Base-by-base conservation (phyloP, 2,113 vertebrate genomes). In the Ctenodactylus gundi region DNA sequence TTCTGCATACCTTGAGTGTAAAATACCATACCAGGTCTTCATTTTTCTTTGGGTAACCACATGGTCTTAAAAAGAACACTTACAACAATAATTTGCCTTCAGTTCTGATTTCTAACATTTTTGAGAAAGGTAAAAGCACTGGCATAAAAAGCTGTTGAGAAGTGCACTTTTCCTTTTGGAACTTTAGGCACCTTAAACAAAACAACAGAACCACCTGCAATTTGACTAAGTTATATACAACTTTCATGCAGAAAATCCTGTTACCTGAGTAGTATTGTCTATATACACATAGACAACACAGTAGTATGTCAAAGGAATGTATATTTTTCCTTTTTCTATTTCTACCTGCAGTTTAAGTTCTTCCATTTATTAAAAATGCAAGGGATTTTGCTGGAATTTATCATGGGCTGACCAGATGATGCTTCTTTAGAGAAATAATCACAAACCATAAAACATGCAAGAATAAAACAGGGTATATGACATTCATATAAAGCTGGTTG, bases 401-500 rank as follows among this genome's bases (percentile, higher is more conserved):
- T 97, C 75, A 89, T 58, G 31, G 49, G 46, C 49, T 86, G 83
- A 12, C 27, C n/a, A 78, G 34, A 41, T 25, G 85, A 31, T 29
- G 27, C 29, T 96, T 53, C 62, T 89, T 89, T 94, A 60, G 7
- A 78, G 81, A 88, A 96, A 81, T 77, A 88, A 95, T 92, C 75
- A 87, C 91, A 93, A 91, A 85, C 76, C 70, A 95, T 97, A 96
- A 97, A 96, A 85, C 85, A 96, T 41, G 46, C 14, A 72, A 89
- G 34, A 82, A 84, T 34, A 86, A 95, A 97, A 87, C 49, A 85
- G 65, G 94, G 44, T 94, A 1, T 89, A 31, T 84, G 89, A 55
- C 83, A 85, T 53, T 96, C 77, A 67, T 39, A 86, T 88, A 85
- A 96, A 88, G 80, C 91, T 1, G 21, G 44, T 15, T 92, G 62